Evolutionary conservation across 2,888 invertebrate species (phyloP).

Genomic region (Acleris sparsana): DNA sequence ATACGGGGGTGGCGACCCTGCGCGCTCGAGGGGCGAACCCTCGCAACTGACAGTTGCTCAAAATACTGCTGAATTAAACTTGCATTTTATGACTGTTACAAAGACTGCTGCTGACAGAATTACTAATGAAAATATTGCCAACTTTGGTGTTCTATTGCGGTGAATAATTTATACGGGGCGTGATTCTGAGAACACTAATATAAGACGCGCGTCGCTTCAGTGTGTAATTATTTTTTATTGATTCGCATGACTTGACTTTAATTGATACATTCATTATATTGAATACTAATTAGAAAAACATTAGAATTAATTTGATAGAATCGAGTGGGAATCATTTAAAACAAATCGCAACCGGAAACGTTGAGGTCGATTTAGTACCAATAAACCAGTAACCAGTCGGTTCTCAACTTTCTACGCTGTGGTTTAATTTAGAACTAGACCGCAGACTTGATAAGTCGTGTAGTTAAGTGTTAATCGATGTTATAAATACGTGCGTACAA

Average conservation of each 20-base stretch:
- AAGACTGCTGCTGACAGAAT: constrained; percentile 19
- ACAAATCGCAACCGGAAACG: constrained; percentile 13
- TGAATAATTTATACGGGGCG: constrained; percentile 5
- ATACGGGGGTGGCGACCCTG: constrained; percentile 57
- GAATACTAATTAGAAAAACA: constrained; percentile 21
- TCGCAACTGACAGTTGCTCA: constrained; percentile 61
- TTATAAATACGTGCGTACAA: constrained; percentile 11
- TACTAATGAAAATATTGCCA: constrained; percentile 29
- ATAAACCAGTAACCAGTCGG: constrained; percentile 10
- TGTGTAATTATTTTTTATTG: constrained; percentile 32
- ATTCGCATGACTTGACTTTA: constrained; percentile 24
- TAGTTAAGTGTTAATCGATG: constrained; percentile 15
- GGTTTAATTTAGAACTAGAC: constrained; percentile 8
- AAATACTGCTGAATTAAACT: constrained; percentile 38
- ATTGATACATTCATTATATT: constrained; percentile 24
- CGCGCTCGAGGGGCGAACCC: constrained; percentile 53
- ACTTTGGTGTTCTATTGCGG: constrained; percentile 19
- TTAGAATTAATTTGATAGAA: constrained; percentile 25
- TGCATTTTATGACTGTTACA: constrained; percentile 33
- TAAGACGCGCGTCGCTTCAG: constrained; percentile 1
- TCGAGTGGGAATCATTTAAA: constrained; percentile 13
- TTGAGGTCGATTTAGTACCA: constrained; percentile 1
- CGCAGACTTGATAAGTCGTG: constrained; percentile 10
- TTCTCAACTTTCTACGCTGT: constrained; percentile 8
- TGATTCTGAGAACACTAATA: constrained; percentile 22